Conservation (phyloP, 2,113 vertebrate species). For the Eubucco bourcierii region DNA sequence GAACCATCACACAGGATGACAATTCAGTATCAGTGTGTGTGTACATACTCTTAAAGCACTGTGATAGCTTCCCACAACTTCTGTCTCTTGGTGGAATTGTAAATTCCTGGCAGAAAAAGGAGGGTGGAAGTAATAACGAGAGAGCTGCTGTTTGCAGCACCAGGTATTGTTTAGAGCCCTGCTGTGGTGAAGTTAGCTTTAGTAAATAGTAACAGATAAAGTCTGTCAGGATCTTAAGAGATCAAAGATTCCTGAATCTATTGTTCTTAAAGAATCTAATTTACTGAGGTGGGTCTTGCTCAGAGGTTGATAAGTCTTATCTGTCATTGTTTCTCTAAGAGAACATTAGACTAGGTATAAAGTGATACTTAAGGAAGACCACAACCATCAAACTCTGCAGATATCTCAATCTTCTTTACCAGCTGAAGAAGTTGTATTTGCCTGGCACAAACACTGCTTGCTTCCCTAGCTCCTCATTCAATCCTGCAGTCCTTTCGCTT, state of each 20-base stretch:
- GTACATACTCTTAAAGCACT: not conserved
- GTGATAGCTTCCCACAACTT: not conserved
- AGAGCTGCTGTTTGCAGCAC: not conserved
- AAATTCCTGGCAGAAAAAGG: not conserved
- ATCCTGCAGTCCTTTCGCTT: not conserved
- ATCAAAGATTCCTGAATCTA: not conserved
- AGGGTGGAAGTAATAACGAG: not conserved
- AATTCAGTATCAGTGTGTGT: not conserved
- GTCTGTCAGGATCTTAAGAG: not conserved
- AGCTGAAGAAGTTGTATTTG: not conserved
- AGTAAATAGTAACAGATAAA: conserved; percentile 30
- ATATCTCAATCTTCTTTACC: not conserved
- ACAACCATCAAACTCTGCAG: not conserved
- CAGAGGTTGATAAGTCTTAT: not conserved
- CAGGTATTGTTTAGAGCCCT: not conserved
- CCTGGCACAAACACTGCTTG: not conserved
- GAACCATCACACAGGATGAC: not conserved
- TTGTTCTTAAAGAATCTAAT: not conserved
- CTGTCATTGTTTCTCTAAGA: not conserved
- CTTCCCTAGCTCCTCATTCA: not conserved
- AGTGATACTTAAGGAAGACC: not conserved
- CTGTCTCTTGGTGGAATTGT: not conserved
- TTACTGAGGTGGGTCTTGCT: not conserved
- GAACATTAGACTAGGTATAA: not conserved
- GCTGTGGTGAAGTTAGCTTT: conserved; percentile 30